These are phyloP conservation scores for Drosophila kohkoa DNA, from an alignment of 1,140 invertebrate species.

Conservation along the genomic window DNA sequence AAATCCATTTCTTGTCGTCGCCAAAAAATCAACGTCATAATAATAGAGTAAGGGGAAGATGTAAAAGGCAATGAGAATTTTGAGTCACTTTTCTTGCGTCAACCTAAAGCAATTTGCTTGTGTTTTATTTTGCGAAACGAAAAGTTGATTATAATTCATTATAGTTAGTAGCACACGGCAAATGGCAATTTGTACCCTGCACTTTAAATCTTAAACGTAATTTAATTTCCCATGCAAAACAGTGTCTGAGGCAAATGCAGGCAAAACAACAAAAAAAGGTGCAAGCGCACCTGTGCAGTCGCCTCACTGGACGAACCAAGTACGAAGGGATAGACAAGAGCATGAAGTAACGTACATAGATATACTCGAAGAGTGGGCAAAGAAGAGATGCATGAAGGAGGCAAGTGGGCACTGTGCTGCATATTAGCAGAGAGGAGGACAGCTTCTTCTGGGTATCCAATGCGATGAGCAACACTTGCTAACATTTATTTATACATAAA, in stretches of 20 bases:
- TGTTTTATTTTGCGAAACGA: constrained; percentile 8
- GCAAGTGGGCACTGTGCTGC: neutral
- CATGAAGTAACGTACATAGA: too few relatives aligned
- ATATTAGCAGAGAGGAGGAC: constrained; percentile 48
- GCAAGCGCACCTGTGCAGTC: constrained; percentile 57
- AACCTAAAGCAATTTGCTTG: constrained; percentile 11
- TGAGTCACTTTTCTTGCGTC: constrained; percentile 1
- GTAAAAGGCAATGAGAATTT: neutral
- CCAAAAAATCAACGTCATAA: neutral
- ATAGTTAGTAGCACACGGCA: constrained; percentile 45
- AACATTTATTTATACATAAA: constrained; percentile 48
- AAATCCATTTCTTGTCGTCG: constrained; percentile 1
- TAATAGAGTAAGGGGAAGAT: too few relatives aligned
- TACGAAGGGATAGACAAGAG: neutral
- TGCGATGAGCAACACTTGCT: constrained; percentile 49
- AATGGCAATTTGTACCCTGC: constrained; percentile 44
- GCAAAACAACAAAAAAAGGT: neutral
- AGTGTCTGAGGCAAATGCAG: constrained; percentile 20
- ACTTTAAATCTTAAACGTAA: constrained; percentile 71
- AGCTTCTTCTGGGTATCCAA: constrained; percentile 22
- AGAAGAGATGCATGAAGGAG: neutral
- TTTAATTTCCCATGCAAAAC: constrained; percentile 69
- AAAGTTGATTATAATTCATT: constrained; percentile 64
- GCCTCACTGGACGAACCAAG: constrained; percentile 2
- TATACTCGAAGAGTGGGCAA: neutral